A percentile compares a stretch with the other conserved stretches of the same genome.
phyloP scores from a whole-genome alignment of 2,888 invertebrate genomes.

The Erebia ligea region DNA sequence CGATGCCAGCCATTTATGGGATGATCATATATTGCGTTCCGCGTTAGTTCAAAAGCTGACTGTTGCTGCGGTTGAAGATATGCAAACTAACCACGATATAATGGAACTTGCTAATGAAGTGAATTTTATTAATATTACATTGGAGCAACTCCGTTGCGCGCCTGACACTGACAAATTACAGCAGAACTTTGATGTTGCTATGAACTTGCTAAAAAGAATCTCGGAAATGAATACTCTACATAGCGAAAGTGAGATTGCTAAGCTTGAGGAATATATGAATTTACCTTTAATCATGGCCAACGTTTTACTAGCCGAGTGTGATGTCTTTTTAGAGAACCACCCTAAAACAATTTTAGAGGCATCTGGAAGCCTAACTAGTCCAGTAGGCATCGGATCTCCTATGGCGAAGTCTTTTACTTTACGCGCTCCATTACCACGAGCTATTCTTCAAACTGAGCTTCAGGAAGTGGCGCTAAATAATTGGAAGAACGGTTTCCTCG shows the following conservation, averaged over 20 bases:
- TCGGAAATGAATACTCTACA: constrained; percentile 59
- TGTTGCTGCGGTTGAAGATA: constrained; percentile 68
- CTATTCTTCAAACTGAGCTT: constrained; percentile 61
- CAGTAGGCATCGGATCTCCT: constrained; percentile 34
- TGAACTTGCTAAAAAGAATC: constrained; percentile 53
- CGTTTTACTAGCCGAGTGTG: constrained; percentile 62
- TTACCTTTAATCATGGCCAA: constrained; percentile 54
- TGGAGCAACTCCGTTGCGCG: constrained; percentile 60
- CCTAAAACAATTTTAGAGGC: constrained; percentile 45
- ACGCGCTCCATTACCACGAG: constrained; percentile 45
- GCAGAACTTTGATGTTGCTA: constrained; percentile 50
- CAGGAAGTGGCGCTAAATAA: constrained; percentile 60
- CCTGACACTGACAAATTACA: constrained; percentile 62
- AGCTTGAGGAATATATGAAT: constrained; percentile 63
- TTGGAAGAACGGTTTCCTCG: constrained; percentile 70
- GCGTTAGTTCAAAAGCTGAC: constrained; percentile 66
- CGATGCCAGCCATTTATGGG: constrained; percentile 67
- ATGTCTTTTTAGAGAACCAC: constrained; percentile 63
- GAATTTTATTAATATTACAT: constrained; percentile 58
- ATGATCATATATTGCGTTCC: constrained; percentile 64
- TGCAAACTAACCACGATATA: constrained; percentile 62
- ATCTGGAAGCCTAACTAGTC: constrained; percentile 32
- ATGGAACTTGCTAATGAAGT: constrained; percentile 62
- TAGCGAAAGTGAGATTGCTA: constrained; percentile 57
- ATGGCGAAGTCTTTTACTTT: constrained; percentile 35